phyloP scores from a whole-genome alignment of 2,888 invertebrate genomes.

The Volucella inflata region DNA sequence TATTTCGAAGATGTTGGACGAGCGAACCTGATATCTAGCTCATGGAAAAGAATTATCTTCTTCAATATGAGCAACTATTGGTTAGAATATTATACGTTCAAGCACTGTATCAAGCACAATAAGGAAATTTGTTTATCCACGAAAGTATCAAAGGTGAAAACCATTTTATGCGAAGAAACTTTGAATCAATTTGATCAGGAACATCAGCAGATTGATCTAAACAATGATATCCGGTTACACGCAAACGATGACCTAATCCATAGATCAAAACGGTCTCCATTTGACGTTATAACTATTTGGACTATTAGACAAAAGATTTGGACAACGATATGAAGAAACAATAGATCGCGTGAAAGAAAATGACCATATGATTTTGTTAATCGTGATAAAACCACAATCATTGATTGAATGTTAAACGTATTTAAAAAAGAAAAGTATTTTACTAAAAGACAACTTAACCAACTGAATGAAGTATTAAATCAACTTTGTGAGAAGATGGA shows the following conservation, averaged over 20 bases:
- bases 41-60: slow-evolving; percentile 31
- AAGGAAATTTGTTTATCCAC: no score
- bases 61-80: slow-evolving; percentile 23
- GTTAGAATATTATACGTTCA: not conserved
- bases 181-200: not conserved
- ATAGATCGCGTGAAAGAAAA: slow-evolving; percentile 7
- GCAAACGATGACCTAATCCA: not conserved
- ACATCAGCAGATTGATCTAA: not conserved
- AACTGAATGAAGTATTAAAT: not conserved
- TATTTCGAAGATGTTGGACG: slow-evolving; percentile 25
- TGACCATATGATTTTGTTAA: not conserved
- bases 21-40: slow-evolving; percentile 15
- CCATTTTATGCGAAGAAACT: not conserved
- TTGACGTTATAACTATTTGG: slow-evolving; percentile 24
- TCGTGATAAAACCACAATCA: slow-evolving; percentile 14
- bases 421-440: slow-evolving; percentile 15
- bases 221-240: slow-evolving; percentile 29
- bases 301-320: slow-evolving; percentile 25
- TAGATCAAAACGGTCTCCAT: slow-evolving; percentile 5
- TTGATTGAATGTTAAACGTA: slow-evolving; percentile 1
- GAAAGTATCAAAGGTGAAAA: not conserved
- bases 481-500: slow-evolving; percentile 1
- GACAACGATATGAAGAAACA: slow-evolving; percentile 11
- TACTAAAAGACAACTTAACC: not conserved
- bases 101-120: no score